phyloP scores from a whole-genome alignment of 2,797 vertebrate genomes.

The Zenarchopterus dispar region DNA sequence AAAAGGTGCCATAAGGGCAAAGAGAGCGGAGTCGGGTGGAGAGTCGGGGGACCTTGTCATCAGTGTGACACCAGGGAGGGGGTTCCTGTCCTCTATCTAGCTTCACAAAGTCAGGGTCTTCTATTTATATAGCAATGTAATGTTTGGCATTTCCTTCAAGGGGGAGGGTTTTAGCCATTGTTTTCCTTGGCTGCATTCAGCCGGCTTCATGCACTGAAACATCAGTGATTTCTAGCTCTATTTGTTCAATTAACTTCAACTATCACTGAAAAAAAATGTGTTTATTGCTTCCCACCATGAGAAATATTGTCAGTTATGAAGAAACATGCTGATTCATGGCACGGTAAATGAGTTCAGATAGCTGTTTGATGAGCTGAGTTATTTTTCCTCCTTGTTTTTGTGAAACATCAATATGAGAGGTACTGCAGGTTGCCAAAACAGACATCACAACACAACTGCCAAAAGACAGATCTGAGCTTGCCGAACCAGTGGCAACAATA shows the following conservation, averaged over 20 bases:
- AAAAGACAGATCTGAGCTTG: slow-evolving; percentile 22
- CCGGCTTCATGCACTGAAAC: slow-evolving; percentile 63
- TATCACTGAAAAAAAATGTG: slow-evolving; percentile 29
- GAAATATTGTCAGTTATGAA: slow-evolving; percentile 12
- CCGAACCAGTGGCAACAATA: slow-evolving; percentile 23
- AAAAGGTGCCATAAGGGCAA: slow-evolving; percentile 50
- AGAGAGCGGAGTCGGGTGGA: slow-evolving; percentile 16
- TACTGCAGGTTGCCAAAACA: slow-evolving; percentile 8
- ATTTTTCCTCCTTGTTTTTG: background rate
- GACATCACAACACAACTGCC: background rate
- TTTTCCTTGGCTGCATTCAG: slow-evolving; percentile 75
- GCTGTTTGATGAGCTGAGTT: background rate
- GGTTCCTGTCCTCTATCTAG: slow-evolving; percentile 75
- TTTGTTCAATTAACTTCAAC: slow-evolving; percentile 52
- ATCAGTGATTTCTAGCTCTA: slow-evolving; percentile 59
- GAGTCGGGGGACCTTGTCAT: slow-evolving; percentile 63
- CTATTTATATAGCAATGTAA: slow-evolving; percentile 84
- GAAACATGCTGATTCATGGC: background rate
- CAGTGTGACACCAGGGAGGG: slow-evolving; percentile 71
- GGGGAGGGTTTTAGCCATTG: slow-evolving; percentile 71
- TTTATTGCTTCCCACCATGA: slow-evolving; percentile 17
- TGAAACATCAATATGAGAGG: slow-evolving; percentile 21
- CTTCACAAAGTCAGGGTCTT: slow-evolving; percentile 72
- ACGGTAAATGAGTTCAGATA: slow-evolving; percentile 12
- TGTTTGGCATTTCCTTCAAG: slow-evolving; percentile 84